Evolutionary conservation across 1,140 invertebrate species (phyloP), one percentile per base, ranked within the genome.

Genomic region (Druon quercuslanigerum): DNA sequence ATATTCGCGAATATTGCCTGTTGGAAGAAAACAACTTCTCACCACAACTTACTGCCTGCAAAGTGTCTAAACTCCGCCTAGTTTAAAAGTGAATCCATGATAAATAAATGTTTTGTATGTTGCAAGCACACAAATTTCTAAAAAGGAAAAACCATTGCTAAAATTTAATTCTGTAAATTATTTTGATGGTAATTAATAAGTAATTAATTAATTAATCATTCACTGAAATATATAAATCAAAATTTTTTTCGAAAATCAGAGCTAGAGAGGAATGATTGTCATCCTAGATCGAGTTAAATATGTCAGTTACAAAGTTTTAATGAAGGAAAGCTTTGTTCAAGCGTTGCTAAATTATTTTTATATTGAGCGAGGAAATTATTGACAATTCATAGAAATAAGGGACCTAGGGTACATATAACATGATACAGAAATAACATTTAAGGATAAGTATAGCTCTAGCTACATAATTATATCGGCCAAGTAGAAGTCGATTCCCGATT

Each of bases 381-480:
- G 25, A 40, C 8, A 16, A 16, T 66, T n/a, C 25, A 33, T 66
- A 33, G 40, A 25, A 66, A 66, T 46, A 40, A 40, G 14, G n/a
- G 4, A 25, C 4, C n/a, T 0, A 7, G 13, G 33, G 16, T 33
- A 66, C 13, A 56, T 17, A 56, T 17, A 66, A 2, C 57, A 33
- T 66, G 16, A 25, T 60, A 17, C 20, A 16, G 12, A 66, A 40
- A 19, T 33, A 20, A 9, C 17, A 57, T 11, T 40, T 66, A 5
- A 57, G 12, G 11, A 12, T 3, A 33, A 7, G 20, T 57, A 57
- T 57, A 57, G 19, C 19, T 25, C 11, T 25, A 20, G 19, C 13
- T 66, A 66, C 33, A n/a, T 66, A 66, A 54, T 66, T 66, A 66
- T 16, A 66, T 66, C 25, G 60, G 40, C 33, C 60, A 66, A 14